A percentile compares a stretch with the other conserved stretches of the same genome.
Conservation (phyloP, 2,888 invertebrate genomes). For the Thymelicus sylvestris region DNA sequence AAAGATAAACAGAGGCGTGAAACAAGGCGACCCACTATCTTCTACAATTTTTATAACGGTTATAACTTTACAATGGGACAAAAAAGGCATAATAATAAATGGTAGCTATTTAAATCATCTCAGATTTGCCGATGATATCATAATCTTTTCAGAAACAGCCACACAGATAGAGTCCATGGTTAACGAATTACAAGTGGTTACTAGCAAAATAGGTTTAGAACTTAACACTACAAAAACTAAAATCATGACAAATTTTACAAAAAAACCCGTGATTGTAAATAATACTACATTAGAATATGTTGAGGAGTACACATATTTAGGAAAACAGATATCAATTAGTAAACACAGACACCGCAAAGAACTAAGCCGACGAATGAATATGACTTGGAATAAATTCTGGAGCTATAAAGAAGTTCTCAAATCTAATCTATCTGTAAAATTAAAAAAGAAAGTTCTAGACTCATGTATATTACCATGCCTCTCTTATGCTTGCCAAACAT, state of each 20-base stretch:
- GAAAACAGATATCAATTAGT: too few species aligned
- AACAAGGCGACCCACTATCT: constrained; percentile 38
- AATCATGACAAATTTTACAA: constrained; percentile 19
- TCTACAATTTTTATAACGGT: constrained; percentile 37
- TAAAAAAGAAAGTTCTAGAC: too few species aligned
- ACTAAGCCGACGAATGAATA: too few species aligned
- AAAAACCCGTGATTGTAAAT: too few species aligned
- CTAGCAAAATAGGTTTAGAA: constrained; percentile 19
- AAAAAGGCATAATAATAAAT: constrained; percentile 28
- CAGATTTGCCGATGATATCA: constrained; percentile 33
- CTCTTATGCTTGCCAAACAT: too few species aligned
- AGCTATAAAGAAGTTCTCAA: too few species aligned
- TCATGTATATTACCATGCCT: too few species aligned
- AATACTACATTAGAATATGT: too few species aligned
- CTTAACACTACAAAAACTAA: constrained; percentile 22
- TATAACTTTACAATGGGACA: constrained; percentile 21
- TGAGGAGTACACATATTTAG: too few species aligned
- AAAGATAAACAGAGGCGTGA: constrained; percentile 33
- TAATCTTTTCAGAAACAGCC: constrained; percentile 24
- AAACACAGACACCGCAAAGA: too few species aligned
- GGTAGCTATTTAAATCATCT: constrained; percentile 25
- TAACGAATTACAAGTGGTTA: constrained; percentile 21
- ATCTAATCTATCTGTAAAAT: too few species aligned
- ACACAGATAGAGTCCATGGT: constrained; percentile 33
- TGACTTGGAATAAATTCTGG: too few species aligned